Percentiles rank a stretch among this genome's conserved stretches.
These are phyloP conservation scores for Macropis europaea DNA, from an alignment of 2,888 invertebrate species.

Conservation along the genomic window DNA sequence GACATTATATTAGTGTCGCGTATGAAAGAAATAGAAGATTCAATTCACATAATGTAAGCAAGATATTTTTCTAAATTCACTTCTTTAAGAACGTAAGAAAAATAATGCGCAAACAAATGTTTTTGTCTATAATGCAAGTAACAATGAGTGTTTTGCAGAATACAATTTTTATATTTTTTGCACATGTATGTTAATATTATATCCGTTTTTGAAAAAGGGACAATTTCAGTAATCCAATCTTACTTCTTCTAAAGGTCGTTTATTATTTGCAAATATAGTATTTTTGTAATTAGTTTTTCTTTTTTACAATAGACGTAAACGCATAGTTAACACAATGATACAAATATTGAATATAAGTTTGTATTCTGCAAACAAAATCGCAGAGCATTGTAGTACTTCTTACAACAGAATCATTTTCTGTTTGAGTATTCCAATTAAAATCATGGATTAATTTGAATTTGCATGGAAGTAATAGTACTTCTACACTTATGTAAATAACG, in stretches of 20 bases:
- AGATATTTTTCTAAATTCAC: constrained; percentile 46
- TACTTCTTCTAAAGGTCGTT: not conserved
- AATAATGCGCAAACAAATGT: constrained; percentile 8
- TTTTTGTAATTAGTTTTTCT: not conserved
- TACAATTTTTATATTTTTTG: constrained; percentile 14
- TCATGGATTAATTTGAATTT: constrained; percentile 25
- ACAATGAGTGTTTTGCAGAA: constrained; percentile 28
- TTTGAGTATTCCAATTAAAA: constrained; percentile 39
- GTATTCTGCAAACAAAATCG: constrained; percentile 23
- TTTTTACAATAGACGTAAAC: not conserved
- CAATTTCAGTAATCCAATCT: not conserved
- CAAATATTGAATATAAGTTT: constrained; percentile 8
- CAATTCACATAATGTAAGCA: constrained; percentile 20
- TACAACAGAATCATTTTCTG: constrained; percentile 23
- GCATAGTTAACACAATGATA: not conserved
- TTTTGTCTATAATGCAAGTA: constrained; percentile 16
- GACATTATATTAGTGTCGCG: constrained; percentile 48
- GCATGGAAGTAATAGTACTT: constrained; percentile 24
- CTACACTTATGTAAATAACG: constrained; percentile 58
- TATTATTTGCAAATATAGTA: not conserved
- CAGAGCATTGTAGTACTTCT: constrained; percentile 7
- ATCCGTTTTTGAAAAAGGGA: not conserved
- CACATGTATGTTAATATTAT: not conserved
- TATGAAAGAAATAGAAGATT: constrained; percentile 28
- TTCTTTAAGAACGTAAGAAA: constrained; percentile 20